phyloP scores from a whole-genome alignment of 1,140 invertebrate genomes.

The Macrotrachela quadricornifera region DNA sequence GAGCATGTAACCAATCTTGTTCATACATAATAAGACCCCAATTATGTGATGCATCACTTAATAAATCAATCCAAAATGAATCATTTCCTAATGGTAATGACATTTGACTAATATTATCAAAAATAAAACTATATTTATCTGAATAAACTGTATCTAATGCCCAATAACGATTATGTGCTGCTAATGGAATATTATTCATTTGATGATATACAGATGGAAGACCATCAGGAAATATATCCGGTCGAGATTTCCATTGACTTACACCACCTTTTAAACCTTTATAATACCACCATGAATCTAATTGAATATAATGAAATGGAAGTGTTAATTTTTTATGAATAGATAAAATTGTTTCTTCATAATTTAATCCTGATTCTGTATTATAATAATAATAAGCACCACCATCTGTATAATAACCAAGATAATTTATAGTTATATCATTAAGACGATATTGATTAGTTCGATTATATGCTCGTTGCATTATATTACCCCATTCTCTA shows the following conservation, averaged over 20 bases:
- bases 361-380: no score
- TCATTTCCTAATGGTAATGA: conserved; percentile 11
- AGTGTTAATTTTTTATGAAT: no score
- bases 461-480: conserved; percentile 11
- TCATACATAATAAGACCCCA: conserved; percentile 14
- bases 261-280: conserved; percentile 13
- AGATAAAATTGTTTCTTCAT: no score
- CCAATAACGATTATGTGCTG: not conserved
- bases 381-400: conserved; percentile 9
- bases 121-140: no score
- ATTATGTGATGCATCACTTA: conserved; percentile 10
- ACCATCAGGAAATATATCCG: conserved; percentile 16
- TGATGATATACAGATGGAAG: conserved; percentile 10
- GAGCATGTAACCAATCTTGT: conserved; percentile 16
- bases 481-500: conserved; percentile 11
- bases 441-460: conserved; percentile 2
- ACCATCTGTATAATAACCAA: conserved; percentile 15
- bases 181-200: not conserved
- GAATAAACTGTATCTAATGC: not conserved
- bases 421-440: conserved; percentile 13
- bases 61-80: conserved; percentile 13
- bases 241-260: conserved; percentile 13
- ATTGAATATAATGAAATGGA: conserved; percentile 11
- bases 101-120: not conserved
- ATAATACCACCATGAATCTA: conserved; percentile 19